Evolutionary conservation across 1,140 invertebrate genomes (phyloP).

Genomic region (Listronotus oregonensis): DNA sequence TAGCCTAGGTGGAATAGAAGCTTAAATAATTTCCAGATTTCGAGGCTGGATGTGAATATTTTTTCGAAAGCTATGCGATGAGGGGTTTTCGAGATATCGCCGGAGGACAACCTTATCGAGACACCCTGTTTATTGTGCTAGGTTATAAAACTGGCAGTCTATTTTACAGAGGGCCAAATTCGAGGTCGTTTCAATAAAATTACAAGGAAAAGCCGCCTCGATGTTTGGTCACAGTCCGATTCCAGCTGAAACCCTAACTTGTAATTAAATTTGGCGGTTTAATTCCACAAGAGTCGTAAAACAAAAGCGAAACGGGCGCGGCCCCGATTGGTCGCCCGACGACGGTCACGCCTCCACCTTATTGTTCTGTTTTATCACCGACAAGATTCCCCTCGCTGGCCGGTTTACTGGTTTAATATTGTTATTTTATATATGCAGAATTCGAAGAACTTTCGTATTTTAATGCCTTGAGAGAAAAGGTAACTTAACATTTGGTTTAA

Average conservation of each 20-base stretch:
- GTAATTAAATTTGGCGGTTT: slow-evolving; percentile 42
- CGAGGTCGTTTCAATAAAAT: neutral
- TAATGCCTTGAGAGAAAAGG: no score
- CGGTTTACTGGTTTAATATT: slow-evolving; percentile 10
- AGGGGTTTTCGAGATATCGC: no score
- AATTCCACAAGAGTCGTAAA: slow-evolving; percentile 38
- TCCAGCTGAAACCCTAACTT: slow-evolving; percentile 11
- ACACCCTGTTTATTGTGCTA: no score
- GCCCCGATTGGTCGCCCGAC: slow-evolving; percentile 22
- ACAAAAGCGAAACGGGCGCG: slow-evolving; percentile 22
- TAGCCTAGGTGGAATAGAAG: no score
- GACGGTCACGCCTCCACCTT: slow-evolving; percentile 22
- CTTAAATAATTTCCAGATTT: no score
- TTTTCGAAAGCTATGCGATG: no score
- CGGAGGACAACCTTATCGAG: no score
- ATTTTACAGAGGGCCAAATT: neutral
- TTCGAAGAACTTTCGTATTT: no score
- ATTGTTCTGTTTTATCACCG: slow-evolving; percentile 26
- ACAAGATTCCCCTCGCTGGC: slow-evolving; percentile 3
- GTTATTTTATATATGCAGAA: slow-evolving; percentile 11
- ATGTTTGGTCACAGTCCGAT: slow-evolving; percentile 17
- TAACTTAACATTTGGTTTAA: no score
- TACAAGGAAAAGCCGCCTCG: neutral
- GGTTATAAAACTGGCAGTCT: no score
- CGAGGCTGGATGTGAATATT: no score